Percentiles rank a stretch among this genome's conserved stretches.
phyloP scores from a whole-genome alignment of 2,797 vertebrate genomes.

The Aeoliscus strigatus region DNA sequence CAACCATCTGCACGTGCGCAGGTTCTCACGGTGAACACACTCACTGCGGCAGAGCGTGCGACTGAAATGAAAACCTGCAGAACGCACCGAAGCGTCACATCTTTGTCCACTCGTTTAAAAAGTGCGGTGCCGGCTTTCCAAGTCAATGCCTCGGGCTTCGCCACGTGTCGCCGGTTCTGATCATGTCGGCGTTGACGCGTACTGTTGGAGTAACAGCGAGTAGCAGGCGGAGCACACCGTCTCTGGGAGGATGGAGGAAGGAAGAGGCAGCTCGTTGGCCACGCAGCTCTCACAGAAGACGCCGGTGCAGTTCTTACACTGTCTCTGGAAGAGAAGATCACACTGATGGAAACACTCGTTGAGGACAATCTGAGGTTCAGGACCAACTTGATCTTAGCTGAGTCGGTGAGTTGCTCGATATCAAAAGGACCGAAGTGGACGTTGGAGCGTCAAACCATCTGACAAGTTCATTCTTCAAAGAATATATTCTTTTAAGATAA shows the following conservation, averaged over 20 bases:
- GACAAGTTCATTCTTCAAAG: too few species aligned
- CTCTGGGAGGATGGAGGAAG: conserved; percentile 88
- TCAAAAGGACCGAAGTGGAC: too few species aligned
- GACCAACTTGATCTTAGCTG: too few species aligned
- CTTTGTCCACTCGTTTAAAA: neutral
- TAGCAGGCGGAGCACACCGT: conserved; percentile 83
- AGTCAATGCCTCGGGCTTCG: conserved; percentile 2
- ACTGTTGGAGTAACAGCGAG: conserved; percentile 79
- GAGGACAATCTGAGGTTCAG: too few species aligned
- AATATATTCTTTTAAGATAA: too few species aligned
- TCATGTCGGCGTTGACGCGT: conserved; percentile 81
- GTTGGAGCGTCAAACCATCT: too few species aligned
- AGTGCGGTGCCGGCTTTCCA: conserved; percentile 12
- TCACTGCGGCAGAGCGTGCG: neutral
- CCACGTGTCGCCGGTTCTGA: neutral
- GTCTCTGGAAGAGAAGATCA: conserved; percentile 65
- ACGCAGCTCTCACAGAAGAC: conserved; percentile 84
- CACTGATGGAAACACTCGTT: neutral
- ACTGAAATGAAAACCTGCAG: conserved; percentile 18
- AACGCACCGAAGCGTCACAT: too few species aligned
- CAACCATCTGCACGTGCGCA: conserved; percentile 1
- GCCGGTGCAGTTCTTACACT: conserved; percentile 84
- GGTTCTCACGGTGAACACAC: conserved; percentile 2
- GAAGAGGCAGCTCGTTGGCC: conserved; percentile 81
- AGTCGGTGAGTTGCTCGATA: too few species aligned